A percentile compares a stretch with the other conserved stretches of the same genome.
These are phyloP conservation scores for Sternotherus odoratus DNA, from an alignment of 2,797 vertebrate genomes.

Conservation along the genomic window DNA sequence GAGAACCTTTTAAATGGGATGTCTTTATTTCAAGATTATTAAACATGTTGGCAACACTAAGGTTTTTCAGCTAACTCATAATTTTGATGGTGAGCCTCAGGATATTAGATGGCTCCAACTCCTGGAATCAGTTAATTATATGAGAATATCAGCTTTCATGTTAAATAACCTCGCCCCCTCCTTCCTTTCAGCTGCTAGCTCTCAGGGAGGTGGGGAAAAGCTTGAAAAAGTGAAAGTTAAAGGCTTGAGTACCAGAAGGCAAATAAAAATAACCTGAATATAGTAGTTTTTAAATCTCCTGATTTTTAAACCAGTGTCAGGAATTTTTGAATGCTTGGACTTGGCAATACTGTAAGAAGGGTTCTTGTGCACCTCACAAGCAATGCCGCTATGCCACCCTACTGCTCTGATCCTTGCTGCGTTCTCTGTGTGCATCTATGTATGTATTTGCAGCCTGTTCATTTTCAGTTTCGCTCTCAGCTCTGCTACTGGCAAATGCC, in stretches of 20 bases:
- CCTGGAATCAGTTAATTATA: background rate
- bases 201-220: background rate
- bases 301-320: background rate
- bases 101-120: background rate
- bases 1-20: conserved; percentile 38
- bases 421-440: background rate
- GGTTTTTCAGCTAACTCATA: background rate
- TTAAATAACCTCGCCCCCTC: background rate
- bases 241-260: accelerated
- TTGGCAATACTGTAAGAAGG: accelerated
- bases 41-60: background rate
- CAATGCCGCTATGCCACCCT: accelerated
- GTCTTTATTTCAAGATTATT: background rate
- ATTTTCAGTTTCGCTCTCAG: conserved; percentile 40
- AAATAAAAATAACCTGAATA: conserved; percentile 17
- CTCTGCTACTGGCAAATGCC: background rate
- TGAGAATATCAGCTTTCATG: background rate
- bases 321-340: background rate
- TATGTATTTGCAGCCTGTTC: accelerated
- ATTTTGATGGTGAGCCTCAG: background rate
- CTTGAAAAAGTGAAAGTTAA: background rate
- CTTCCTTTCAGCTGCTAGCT: conserved; percentile 16
- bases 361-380: accelerated
- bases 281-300: background rate
- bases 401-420: background rate